Evolutionary conservation across 2,797 vertebrate genomes (phyloP), one percentile per base, ranked within the genome.

Genomic region (Diceros bicornis): DNA sequence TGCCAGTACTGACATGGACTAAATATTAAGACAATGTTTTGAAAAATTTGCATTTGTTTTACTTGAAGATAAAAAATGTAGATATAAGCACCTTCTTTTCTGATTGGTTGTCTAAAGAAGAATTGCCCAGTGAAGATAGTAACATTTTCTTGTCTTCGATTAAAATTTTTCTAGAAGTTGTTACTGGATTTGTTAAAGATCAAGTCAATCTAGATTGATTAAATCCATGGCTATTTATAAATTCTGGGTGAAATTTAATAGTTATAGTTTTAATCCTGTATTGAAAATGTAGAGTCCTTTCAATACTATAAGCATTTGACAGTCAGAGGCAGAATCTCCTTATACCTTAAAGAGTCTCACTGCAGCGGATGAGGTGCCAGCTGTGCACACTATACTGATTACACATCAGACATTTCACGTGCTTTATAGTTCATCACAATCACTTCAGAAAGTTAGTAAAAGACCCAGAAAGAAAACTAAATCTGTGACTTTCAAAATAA

Each of bases 91-190:
- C 2, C 0, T n/a, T 44, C 85, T 50, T 23, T 71, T 21, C 50
- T 74, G n/a, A 18, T 69, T 13, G 1, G 0, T 57, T 92, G 0
- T 82, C 20, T 69, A 47, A 74, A 78, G 27, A 88, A 79, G 18
- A 85, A 52, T 21, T 69, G 16, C 44, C 29, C 2, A 41, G 2
- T 18, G 69, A 82, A 78, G 62, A 92, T 41, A 17, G 17, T n/a
- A 75, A 74, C 1, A 32, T n/a, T 86, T 89, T 74, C 21, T 55
- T 71, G 69, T 52, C 89, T 89, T 84, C 81, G 92, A 68, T 83
- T 71, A 89, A 91, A 83, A 72, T 27, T 62, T 85, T 13, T 52
- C 9, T 68, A 23, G 4, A 83, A 47, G 0, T 52, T 75, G 55
- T 91, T 44, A 32, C 29, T 55, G 57, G n/a, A 29, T 34, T 25